phyloP scores from a whole-genome alignment of 2,797 vertebrate genomes.

The Adelosebastes latens region DNA sequence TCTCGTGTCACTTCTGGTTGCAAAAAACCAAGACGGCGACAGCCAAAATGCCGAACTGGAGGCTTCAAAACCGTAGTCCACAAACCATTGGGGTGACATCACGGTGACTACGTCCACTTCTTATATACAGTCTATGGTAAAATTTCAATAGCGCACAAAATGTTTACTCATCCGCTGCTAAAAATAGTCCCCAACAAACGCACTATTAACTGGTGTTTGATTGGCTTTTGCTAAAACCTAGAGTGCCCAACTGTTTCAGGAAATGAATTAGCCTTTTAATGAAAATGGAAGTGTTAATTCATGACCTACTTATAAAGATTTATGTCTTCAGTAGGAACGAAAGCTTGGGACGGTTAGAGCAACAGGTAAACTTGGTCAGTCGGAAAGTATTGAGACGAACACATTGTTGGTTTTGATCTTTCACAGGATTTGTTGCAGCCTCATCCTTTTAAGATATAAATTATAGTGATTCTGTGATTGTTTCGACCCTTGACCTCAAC shows the following conservation, averaged over 20 bases:
- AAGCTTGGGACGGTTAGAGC: rapidly evolving
- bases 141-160: background rate
- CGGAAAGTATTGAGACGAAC: background rate
- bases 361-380: background rate
- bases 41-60: too few species aligned
- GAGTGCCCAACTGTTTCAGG: background rate
- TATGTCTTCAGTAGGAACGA: background rate
- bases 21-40: too few species aligned
- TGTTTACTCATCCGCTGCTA: background rate
- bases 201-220: background rate
- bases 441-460: background rate
- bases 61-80: too few species aligned
- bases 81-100: too few species aligned
- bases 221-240: background rate
- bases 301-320: background rate
- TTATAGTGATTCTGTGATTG: background rate
- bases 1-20: too few species aligned
- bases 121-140: too few species aligned
- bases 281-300: background rate
- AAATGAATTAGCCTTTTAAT: background rate
- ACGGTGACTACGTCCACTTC: too few species aligned
- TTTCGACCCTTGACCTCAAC: background rate
- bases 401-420: background rate
- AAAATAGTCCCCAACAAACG: background rate
- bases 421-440: rapidly evolving